Conservation (phyloP, 2,113 vertebrate species). For the Heloderma charlesbogerti region DNA sequence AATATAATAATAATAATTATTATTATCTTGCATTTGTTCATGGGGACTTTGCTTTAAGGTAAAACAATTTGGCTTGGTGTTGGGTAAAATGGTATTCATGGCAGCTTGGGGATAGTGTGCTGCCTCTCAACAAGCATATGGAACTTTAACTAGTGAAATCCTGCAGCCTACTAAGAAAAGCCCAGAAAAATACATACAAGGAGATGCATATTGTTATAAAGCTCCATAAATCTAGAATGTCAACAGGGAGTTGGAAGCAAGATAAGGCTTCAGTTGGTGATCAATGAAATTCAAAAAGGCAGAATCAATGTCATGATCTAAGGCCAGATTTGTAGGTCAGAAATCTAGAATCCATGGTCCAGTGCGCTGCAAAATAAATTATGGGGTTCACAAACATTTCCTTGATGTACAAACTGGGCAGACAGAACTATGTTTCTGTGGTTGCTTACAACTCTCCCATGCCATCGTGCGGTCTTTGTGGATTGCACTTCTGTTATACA, state of each 20-base stretch:
- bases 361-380: neutral
- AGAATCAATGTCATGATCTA: neutral
- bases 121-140: neutral
- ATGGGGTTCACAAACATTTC: neutral
- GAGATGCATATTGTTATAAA: neutral
- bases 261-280: neutral
- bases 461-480: neutral
- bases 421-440: neutral
- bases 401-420: neutral
- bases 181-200: neutral
- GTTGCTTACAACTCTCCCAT: neutral
- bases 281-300: neutral
- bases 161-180: neutral
- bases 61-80: neutral
- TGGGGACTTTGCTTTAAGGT: neutral
- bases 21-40: slow-evolving; percentile 22
- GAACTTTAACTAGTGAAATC: neutral
- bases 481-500: neutral
- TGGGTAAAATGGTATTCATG: neutral
- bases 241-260: neutral
- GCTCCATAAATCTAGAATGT: neutral
- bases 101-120: neutral
- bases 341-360: neutral
- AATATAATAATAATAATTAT: too few species aligned
- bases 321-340: neutral